Conservation (phyloP, 2,113 vertebrate species). For the Bucco capensis region DNA sequence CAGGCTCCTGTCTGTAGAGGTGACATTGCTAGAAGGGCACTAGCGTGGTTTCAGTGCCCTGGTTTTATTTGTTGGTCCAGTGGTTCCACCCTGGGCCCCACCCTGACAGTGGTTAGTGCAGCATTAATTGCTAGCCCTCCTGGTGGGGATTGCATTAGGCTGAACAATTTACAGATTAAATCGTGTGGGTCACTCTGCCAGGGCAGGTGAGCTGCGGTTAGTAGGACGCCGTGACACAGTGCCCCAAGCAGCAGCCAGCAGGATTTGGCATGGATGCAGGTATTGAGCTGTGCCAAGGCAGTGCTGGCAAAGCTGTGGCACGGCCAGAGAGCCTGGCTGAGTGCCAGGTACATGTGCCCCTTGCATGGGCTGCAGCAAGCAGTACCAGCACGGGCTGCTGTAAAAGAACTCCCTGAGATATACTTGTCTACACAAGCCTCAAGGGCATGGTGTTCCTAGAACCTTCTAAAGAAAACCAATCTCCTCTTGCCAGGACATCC, state of each 20-base stretch:
- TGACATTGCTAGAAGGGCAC: not conserved
- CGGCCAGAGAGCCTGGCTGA: fast-evolving
- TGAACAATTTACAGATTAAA: not conserved
- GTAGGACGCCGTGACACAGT: not conserved
- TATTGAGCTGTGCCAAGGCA: not conserved
- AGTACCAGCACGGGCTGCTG: not conserved
- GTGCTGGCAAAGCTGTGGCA: not conserved
- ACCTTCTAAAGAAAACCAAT: not conserved
- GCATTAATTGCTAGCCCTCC: not conserved
- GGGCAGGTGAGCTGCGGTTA: not conserved
- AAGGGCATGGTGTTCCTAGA: not conserved
- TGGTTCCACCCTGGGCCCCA: constrained; percentile 6
- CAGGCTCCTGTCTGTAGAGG: not conserved
- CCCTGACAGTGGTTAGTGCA: not conserved
- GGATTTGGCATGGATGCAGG: fast-evolving
- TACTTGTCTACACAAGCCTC: not conserved
- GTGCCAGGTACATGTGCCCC: fast-evolving
- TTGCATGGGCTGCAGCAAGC: not conserved
- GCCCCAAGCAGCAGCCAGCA: fast-evolving
- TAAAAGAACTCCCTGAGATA: not conserved
- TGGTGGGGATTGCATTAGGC: not conserved
- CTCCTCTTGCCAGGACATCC: not conserved
- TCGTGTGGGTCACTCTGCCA: constrained; percentile 12
- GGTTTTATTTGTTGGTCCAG: not conserved
- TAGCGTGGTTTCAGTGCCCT: constrained; percentile 54